Percentiles rank a stretch among this genome's conserved stretches.
phyloP scores from a whole-genome alignment of 2,113 vertebrate species.

The Erinaceus europaeus region DNA sequence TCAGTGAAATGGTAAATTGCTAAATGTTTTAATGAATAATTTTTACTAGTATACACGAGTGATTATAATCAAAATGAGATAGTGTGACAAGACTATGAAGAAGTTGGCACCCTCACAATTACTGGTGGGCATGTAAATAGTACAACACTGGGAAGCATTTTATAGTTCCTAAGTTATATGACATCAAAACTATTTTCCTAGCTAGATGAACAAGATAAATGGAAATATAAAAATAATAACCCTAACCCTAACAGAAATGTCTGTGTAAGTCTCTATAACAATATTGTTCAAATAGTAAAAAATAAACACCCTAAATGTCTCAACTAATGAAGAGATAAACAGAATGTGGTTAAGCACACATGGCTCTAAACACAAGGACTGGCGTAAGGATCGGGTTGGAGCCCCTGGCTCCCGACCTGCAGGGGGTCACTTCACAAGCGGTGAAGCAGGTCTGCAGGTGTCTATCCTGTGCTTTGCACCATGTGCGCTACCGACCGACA shows the following conservation, averaged over 20 bases:
- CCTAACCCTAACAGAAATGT: too few species aligned
- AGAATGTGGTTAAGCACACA: too few species aligned
- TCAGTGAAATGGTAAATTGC: conserved; percentile 17
- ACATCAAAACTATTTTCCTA: background rate
- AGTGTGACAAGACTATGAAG: background rate
- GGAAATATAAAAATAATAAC: background rate
- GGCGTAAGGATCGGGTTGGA: too few species aligned
- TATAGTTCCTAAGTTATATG: too few species aligned
- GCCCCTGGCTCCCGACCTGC: too few species aligned
- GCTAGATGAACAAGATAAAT: background rate
- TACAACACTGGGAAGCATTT: too few species aligned
- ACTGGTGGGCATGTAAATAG: background rate
- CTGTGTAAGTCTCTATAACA: background rate
- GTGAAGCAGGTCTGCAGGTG: too few species aligned
- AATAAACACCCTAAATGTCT: background rate
- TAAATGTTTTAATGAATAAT: background rate
- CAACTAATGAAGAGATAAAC: background rate
- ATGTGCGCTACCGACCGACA: too few species aligned
- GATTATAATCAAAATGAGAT: background rate
- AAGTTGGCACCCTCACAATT: background rate
- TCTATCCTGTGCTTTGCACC: too few species aligned
- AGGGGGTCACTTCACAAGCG: too few species aligned
- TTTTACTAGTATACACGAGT: background rate
- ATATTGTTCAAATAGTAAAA: background rate
- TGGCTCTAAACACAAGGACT: too few species aligned